Evolutionary conservation across 2,113 vertebrate genomes (phyloP).

Genomic region (Gymnobelideus leadbeateri): DNA sequence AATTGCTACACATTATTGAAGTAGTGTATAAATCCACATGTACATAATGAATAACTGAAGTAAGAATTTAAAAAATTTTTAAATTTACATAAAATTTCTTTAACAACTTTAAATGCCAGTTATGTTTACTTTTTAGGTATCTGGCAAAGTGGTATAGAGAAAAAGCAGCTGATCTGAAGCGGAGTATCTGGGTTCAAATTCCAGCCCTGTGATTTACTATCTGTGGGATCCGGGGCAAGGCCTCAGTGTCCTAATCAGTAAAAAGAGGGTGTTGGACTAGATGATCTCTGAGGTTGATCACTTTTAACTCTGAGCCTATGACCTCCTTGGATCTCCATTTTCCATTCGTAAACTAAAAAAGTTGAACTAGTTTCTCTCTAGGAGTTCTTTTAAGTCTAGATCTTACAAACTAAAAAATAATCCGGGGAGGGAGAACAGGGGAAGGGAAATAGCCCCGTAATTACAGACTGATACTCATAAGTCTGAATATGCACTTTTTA

Average conservation of each 20-base stretch:
- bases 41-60: not conserved
- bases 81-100: too few relatives aligned
- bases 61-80: too few relatives aligned
- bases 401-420: not conserved
- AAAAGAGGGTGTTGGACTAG: not conserved
- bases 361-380: not conserved
- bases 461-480: not conserved
- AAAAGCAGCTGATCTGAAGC: not conserved
- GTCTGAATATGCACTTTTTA: not conserved
- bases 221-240: not conserved
- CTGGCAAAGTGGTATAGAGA: not conserved
- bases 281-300: too few relatives aligned
- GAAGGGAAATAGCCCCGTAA: not conserved
- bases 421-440: not conserved
- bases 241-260: not conserved
- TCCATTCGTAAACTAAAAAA: not conserved
- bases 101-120: not conserved
- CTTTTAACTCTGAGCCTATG: not conserved
- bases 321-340: not conserved
- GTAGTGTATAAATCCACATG: not conserved
- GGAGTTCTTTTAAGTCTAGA: not conserved
- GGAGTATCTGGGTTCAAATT: not conserved
- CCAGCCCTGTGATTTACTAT: not conserved
- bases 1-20: not conserved
- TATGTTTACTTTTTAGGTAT: not conserved